These are phyloP conservation scores for Nannospalax galili DNA, from an alignment of 2,113 vertebrate species.

Conservation along the genomic window DNA sequence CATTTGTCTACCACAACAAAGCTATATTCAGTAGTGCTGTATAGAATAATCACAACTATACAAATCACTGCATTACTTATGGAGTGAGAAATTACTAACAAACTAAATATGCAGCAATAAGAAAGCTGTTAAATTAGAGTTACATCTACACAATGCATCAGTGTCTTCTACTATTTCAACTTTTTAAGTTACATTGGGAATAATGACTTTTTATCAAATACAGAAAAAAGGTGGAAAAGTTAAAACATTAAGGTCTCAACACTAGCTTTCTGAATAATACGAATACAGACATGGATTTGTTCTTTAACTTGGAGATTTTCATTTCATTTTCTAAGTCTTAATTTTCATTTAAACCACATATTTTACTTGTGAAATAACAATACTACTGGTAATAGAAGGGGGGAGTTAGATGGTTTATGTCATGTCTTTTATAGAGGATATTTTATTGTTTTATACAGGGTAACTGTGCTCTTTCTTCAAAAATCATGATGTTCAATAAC, in stretches of 20 bases:
- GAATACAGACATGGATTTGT: neutral
- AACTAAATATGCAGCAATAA: neutral
- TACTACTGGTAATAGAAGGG: neutral
- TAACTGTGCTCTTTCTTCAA: neutral
- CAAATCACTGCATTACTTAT: conserved; percentile 21
- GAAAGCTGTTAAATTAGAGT: neutral
- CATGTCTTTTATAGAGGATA: neutral
- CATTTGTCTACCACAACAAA: neutral
- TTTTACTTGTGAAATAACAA: conserved; percentile 6
- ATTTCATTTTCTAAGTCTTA: neutral
- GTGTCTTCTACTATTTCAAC: neutral
- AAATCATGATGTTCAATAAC: conserved; percentile 15
- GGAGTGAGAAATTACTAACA: conserved; percentile 46
- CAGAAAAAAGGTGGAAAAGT: neutral
- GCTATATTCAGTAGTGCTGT: neutral
- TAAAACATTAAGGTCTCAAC: neutral
- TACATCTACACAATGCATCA: neutral
- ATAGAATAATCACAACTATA: neutral
- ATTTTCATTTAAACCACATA: conserved; percentile 14
- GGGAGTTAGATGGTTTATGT: neutral
- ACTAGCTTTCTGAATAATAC: neutral
- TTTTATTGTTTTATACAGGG: neutral
- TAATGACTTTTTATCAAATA: conserved; percentile 3
- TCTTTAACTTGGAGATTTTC: neutral
- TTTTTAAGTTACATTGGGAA: neutral